These are phyloP conservation scores for Pelodytes ibericus DNA, from an alignment of 2,797 vertebrate species.

Conservation along the genomic window DNA sequence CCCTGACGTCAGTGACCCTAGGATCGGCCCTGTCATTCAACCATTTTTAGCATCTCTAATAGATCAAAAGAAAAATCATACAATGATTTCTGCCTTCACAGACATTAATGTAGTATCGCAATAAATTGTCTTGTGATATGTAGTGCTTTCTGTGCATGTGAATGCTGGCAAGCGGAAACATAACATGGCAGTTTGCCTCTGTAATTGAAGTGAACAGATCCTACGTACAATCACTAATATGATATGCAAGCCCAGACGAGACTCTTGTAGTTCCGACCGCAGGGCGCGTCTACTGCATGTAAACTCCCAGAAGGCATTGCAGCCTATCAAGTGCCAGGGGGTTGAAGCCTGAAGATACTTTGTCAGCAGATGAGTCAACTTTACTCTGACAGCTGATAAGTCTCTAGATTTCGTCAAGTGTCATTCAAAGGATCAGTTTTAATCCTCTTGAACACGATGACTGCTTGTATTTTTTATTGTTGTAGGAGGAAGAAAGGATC, in stretches of 20 bases:
- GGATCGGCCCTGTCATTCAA: too few relatives aligned
- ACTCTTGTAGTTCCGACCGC: conserved; percentile 7
- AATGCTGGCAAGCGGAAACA: not conserved
- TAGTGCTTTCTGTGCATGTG: not conserved
- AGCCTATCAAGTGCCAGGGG: not conserved
- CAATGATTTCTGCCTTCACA: too few relatives aligned
- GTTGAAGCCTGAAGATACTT: conserved; percentile 7
- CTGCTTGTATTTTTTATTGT: conserved; percentile 21
- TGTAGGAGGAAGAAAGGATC: conserved; percentile 2
- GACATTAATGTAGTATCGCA: too few relatives aligned
- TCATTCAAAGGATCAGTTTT: conserved; percentile 33
- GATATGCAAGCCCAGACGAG: conserved; percentile 13
- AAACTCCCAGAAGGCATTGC: conserved; percentile 4
- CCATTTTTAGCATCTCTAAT: too few relatives aligned
- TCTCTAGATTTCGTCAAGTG: conserved; percentile 8
- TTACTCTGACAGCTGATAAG: conserved; percentile 29
- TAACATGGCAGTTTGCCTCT: conserved; percentile 4
- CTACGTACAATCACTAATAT: not conserved
- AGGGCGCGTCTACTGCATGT: conserved; percentile 16
- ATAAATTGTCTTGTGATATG: not conserved
- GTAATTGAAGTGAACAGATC: conserved; percentile 12
- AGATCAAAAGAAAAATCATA: too few relatives aligned
- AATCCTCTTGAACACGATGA: conserved; percentile 22
- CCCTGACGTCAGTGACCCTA: too few relatives aligned
- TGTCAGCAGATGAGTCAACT: conserved; percentile 8